Evolutionary conservation across 2,113 vertebrate genomes (phyloP).

Genomic region (Entelurus aequoreus): DNA sequence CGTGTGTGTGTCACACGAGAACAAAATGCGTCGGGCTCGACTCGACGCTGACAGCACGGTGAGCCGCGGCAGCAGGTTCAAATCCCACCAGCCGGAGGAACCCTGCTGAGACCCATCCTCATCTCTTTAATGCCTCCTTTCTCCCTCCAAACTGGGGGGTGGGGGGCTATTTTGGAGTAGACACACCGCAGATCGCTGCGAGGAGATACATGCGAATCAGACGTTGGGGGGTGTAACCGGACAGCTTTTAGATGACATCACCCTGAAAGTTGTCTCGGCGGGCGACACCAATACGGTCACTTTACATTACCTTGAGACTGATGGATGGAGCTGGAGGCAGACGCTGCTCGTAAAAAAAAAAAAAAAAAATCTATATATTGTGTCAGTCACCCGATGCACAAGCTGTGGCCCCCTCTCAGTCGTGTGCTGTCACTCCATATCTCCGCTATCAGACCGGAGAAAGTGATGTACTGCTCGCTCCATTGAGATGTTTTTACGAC

Average conservation of each 20-base stretch:
- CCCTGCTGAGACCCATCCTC: slow-evolving; percentile 30
- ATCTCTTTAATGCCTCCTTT: slow-evolving; percentile 35
- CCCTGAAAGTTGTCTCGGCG: slow-evolving; percentile 34
- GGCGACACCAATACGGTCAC: slow-evolving; percentile 40
- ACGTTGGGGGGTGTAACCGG: neutral
- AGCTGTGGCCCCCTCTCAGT: slow-evolving; percentile 37
- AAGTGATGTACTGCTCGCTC: no score
- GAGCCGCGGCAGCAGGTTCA: slow-evolving; percentile 60
- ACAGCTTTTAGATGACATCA: slow-evolving; percentile 57
- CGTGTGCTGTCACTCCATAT: slow-evolving; percentile 29
- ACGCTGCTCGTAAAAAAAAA: slow-evolving; percentile 47
- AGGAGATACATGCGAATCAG: slow-evolving; percentile 15
- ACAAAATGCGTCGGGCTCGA: slow-evolving; percentile 32
- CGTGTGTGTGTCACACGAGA: slow-evolving; percentile 28
- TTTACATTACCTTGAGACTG: slow-evolving; percentile 40
- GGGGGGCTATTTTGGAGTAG: slow-evolving; percentile 19
- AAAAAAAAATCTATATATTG: neutral
- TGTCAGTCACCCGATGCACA: slow-evolving; percentile 41
- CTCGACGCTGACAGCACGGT: slow-evolving; percentile 50
- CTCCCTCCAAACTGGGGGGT: slow-evolving; percentile 29
- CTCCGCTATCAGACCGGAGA: neutral
- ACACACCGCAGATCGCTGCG: neutral
- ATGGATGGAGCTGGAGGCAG: slow-evolving; percentile 30
- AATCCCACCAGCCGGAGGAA: slow-evolving; percentile 27
- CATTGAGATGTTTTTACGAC: neutral